These are phyloP conservation scores for Notolepis coatsorum DNA, from an alignment of 2,797 vertebrate genomes.

Conservation along the genomic window DNA sequence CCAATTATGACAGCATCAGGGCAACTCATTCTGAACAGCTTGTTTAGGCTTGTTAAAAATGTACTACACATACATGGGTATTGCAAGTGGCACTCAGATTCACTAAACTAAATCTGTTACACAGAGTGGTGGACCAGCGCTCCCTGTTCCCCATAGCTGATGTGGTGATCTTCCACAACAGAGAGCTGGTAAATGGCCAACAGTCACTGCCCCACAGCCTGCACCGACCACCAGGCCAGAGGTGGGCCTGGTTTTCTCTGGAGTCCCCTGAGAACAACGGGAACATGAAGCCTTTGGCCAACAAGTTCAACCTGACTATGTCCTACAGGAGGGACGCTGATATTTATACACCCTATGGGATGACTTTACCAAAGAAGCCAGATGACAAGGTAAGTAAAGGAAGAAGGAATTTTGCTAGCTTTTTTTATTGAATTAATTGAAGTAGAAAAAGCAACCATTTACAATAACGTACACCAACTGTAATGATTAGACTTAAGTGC, in stretches of 20 bases:
- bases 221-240: constrained; percentile 74
- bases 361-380: constrained; percentile 67
- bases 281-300: constrained; percentile 56
- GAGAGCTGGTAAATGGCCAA: constrained; percentile 59
- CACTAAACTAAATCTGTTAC: neutral
- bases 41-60: no score
- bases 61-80: no score
- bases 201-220: constrained; percentile 74
- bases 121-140: constrained; percentile 73
- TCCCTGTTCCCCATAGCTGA: constrained; percentile 70
- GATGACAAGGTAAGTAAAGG: no score
- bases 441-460: no score
- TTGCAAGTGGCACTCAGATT: no score
- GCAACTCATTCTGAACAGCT: no score
- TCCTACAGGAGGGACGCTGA: constrained; percentile 89
- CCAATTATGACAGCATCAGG: no score
- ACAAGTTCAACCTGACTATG: constrained; percentile 92
- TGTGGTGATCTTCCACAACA: constrained; percentile 90
- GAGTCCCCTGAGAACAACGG: constrained; percentile 83
- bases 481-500: no score
- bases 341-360: constrained; percentile 88
- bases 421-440: no score
- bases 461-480: no score
- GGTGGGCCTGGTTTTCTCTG: constrained; percentile 93
- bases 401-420: no score